Evolutionary conservation across 2,888 invertebrate species (phyloP).

Genomic region (Acronicta aceris): DNA sequence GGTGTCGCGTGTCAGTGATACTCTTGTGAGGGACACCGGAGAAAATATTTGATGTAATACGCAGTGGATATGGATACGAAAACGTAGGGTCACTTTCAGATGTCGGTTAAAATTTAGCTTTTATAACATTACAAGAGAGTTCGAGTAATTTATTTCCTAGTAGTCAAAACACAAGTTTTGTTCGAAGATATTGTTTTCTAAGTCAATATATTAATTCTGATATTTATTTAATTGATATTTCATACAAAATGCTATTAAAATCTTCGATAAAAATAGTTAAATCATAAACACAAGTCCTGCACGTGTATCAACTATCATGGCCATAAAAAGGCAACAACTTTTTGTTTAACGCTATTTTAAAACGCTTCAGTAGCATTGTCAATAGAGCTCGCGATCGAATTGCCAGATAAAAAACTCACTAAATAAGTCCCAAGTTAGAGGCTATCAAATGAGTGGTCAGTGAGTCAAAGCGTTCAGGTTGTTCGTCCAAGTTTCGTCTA

Average conservation of each 20-base stretch:
- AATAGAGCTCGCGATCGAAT: conserved; percentile 34
- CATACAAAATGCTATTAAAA: no score
- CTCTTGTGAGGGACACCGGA: conserved; percentile 38
- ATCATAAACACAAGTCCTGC: neutral
- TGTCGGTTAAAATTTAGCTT: neutral
- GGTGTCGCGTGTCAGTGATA: conserved; percentile 63
- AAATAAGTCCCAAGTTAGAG: conserved; percentile 30
- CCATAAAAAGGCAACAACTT: conserved; percentile 11
- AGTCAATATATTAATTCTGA: neutral
- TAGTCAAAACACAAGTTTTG: neutral
- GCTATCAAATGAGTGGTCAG: conserved; percentile 49
- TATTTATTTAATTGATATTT: no score
- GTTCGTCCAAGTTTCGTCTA: conserved; percentile 71
- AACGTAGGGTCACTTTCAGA: conserved; percentile 2
- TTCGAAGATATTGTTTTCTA: neutral
- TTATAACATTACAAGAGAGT: neutral
- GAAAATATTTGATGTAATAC: conserved; percentile 24
- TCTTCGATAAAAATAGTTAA: neutral
- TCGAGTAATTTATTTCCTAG: neutral
- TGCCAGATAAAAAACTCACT: conserved; percentile 27
- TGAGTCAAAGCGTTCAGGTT: conserved; percentile 71
- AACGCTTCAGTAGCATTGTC: conserved; percentile 22
- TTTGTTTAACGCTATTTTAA: conserved; percentile 10
- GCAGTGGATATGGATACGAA: neutral
- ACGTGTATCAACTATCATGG: conserved; percentile 3